Evolutionary conservation across 1,140 invertebrate species (phyloP).

Genomic region (Vanessa tameamea): DNA sequence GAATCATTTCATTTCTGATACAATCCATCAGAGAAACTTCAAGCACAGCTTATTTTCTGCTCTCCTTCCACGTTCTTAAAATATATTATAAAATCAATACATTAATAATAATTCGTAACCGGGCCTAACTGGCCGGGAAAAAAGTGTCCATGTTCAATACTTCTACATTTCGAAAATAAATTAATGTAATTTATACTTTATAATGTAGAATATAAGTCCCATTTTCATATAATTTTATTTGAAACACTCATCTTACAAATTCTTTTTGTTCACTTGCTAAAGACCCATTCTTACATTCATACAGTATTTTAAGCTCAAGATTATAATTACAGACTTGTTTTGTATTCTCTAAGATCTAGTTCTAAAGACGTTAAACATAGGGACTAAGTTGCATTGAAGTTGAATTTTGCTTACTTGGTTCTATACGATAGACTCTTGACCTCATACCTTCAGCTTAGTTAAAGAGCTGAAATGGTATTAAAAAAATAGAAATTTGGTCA

Average conservation of each 20-base stretch:
- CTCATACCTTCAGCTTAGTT: neutral
- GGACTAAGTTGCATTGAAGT: neutral
- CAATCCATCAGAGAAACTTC: no score
- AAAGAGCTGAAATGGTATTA: conserved; percentile 16
- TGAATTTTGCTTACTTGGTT: conserved; percentile 8
- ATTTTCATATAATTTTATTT: neutral
- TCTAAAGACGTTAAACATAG: conserved; percentile 3
- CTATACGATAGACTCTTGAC: conserved; percentile 8
- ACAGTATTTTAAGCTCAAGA: conserved; percentile 7
- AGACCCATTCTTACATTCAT: neutral
- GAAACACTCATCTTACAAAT: neutral
- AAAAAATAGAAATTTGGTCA: conserved; percentile 17
- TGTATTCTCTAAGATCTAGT: neutral
- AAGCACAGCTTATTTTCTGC: no score
- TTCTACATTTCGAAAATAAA: no score
- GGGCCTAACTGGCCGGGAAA: no score
- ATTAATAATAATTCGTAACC: no score
- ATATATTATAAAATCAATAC: no score
- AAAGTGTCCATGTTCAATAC: no score
- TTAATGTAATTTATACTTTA: no score
- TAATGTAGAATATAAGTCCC: no score
- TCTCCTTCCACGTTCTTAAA: no score
- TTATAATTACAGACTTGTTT: conserved; percentile 10
- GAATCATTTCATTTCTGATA: no score
- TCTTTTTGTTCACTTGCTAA: neutral